Base-by-base conservation (phyloP, 1,140 invertebrate species). In the Panagrolaimus sp. region DNA sequence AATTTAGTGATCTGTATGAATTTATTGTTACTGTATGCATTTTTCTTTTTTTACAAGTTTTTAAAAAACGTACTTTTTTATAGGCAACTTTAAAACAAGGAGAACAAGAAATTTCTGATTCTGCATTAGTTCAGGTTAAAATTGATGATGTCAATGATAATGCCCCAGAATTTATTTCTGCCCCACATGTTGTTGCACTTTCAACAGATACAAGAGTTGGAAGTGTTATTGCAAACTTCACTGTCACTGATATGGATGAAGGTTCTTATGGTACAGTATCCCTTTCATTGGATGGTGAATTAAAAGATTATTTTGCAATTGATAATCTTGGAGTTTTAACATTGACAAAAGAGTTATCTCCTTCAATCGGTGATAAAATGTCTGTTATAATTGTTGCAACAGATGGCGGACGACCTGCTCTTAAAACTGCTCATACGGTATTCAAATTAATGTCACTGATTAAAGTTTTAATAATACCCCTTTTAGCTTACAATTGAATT, bases 141-240 rank as follows among this genome's bases (percentile, higher is more conserved):
- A 79, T 81, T 70, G 63, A 83, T 0, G 79, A 81, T 47, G 81
- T 81, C 9, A 81, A 81, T 69, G 79, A 81, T 77, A 81, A 81
- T 52, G 78, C 73, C 63, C 79, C 79, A 7, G 17, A 46, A 7
- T 83, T 81, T 62, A 15, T 73, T 52, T 38, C 72, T 14, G 65
- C 71, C 24, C 48, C 69, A 21, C 63, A 71, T 28, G 63, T 75
- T 0, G 67, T 81, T 64, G 71, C 74, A 15, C 38, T 81, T 45
- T 24, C 70, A 9, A 63, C 55, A 26, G 46, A 69, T 6, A 69
- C 67, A 8, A 71, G 70, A 6, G 26, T 70, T 10, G 70, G 73
- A 43, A 65, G 46, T n/a, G 21, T 66, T 1, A 43, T 81, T 21
- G 67, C 64, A 2, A 45, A 17, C 9, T 77, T 76, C 52, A 45